These are phyloP conservation scores for Diogma glabrata DNA, from an alignment of 2,888 invertebrate species.

Conservation along the genomic window DNA sequence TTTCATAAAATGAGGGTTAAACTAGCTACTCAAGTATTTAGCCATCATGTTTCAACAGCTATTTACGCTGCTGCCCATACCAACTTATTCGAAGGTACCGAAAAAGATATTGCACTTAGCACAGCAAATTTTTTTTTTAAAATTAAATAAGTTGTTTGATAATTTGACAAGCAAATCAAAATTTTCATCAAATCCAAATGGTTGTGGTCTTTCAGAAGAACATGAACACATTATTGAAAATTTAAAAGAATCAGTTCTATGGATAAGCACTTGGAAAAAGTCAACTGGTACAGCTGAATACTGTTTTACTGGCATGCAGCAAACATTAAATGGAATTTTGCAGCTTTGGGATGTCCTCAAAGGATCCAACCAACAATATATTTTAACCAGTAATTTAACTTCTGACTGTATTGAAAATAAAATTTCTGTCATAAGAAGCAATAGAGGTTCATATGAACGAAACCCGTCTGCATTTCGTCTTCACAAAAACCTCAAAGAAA, in stretches of 20 bases:
- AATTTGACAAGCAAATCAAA: neutral
- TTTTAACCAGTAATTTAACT: neutral
- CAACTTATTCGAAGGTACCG: neutral
- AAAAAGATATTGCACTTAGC: neutral
- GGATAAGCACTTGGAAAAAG: neutral
- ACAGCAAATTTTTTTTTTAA: neutral
- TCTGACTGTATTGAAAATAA: neutral
- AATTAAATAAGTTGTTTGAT: neutral
- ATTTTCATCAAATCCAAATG: neutral
- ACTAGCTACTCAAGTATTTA: neutral
- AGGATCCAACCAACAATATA: neutral
- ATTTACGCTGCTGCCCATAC: neutral
- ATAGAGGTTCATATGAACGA: conserved; percentile 4
- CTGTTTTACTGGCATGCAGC: conserved; percentile 4
- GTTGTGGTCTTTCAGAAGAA: neutral
- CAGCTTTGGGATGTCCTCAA: neutral
- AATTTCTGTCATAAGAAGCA: neutral
- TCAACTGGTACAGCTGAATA: neutral
- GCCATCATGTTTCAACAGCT: neutral
- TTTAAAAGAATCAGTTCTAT: neutral
- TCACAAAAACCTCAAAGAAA: conserved; percentile 5
- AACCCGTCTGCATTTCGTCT: neutral
- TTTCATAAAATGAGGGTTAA: neutral
- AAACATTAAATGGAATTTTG: neutral
- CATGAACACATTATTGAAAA: neutral